phyloP scores from a whole-genome alignment of 92 coral and sea anemone species.

The Parazoanthus swiftii region DNA sequence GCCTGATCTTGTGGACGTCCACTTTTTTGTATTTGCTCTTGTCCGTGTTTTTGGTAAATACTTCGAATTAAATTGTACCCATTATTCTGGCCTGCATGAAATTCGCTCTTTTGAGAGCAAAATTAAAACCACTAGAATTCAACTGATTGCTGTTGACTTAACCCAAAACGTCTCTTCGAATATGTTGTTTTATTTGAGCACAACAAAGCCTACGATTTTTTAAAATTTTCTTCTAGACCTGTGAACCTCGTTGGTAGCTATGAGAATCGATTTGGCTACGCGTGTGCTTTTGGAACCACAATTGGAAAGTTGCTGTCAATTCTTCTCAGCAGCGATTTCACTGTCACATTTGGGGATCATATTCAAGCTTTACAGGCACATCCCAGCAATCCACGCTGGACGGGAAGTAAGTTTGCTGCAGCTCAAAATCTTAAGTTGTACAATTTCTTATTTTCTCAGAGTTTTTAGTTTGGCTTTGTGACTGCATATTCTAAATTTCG shows the following conservation, averaged over 20 bases:
- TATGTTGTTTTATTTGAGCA: neutral
- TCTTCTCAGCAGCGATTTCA: conserved; percentile 38
- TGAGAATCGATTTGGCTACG: conserved; percentile 70
- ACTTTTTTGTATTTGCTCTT: too few species aligned
- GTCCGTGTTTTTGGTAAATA: too few species aligned
- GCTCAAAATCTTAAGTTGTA: too few species aligned
- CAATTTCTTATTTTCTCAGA: too few species aligned
- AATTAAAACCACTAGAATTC: too few species aligned
- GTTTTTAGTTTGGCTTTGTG: too few species aligned
- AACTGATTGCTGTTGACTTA: too few species aligned
- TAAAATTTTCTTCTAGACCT: conserved; percentile 46
- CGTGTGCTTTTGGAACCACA: conserved; percentile 85
- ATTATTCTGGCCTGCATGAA: too few species aligned
- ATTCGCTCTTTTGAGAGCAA: too few species aligned
- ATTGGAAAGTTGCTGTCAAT: conserved; percentile 51
- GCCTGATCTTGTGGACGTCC: too few species aligned
- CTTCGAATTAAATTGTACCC: too few species aligned
- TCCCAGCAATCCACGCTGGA: conserved; percentile 49
- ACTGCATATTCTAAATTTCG: too few species aligned
- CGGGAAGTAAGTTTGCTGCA: conserved; percentile 52
- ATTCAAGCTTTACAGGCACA: conserved; percentile 18
- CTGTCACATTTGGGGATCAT: conserved; percentile 29
- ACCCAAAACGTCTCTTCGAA: neutral
- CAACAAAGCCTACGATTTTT: neutral
- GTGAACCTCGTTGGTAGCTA: conserved; percentile 79